These are phyloP conservation scores for Anthopleura sola DNA, from an alignment of 64 coral and sea anemone species.

Conservation along the genomic window DNA sequence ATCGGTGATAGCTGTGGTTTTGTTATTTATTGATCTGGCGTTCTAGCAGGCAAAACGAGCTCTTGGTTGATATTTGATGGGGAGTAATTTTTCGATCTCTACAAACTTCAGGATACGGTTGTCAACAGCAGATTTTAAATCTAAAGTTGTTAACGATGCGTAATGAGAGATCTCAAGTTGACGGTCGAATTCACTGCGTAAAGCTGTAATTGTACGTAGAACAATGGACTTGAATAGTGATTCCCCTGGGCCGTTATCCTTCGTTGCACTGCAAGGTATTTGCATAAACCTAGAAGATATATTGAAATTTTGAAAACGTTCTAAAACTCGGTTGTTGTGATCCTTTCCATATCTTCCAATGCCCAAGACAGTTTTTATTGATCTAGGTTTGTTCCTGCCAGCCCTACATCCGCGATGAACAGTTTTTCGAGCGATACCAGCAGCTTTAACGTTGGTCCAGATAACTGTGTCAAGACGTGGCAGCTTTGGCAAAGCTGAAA, in stretches of 20 bases:
- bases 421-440: conserved; percentile 19
- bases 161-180: conserved; percentile 1
- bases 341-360: background rate
- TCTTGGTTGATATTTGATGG: too few species aligned
- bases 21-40: too few species aligned
- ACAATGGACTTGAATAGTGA: background rate
- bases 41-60: too few species aligned
- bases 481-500: background rate
- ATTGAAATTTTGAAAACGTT: background rate
- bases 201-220: background rate
- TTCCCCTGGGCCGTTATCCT: background rate
- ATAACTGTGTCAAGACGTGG: background rate
- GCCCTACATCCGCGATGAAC: conserved; percentile 8
- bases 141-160: too few species aligned
- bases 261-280: background rate
- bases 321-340: background rate
- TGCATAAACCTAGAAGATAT: background rate
- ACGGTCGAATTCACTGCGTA: background rate
- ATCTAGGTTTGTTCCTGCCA: conserved; percentile 18
- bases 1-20: too few species aligned
- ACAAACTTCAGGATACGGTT: too few species aligned
- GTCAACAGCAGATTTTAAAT: too few species aligned
- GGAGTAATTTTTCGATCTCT: too few species aligned
- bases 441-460: conserved; percentile 23
- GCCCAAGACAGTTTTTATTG: background rate